Evolutionary conservation across 2,797 vertebrate species (phyloP).

Genomic region (Darevskia nairensis): DNA sequence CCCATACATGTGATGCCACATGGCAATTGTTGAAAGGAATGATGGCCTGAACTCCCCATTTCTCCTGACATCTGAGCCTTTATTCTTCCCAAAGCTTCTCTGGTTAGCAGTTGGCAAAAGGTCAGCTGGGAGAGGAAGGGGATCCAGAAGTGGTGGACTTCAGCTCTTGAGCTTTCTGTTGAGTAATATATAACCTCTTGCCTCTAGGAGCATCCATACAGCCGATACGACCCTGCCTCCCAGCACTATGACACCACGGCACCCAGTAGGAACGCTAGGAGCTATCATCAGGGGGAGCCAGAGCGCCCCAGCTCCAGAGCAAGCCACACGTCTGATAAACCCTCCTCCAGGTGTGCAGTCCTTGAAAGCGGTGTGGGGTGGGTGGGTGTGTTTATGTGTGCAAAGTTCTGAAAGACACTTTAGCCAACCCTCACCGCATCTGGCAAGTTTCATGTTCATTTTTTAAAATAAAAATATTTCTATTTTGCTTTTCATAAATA

Average conservation of each 20-base stretch:
- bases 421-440: too few species aligned
- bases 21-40: too few species aligned
- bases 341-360: constrained; percentile 84
- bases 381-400: too few species aligned
- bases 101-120: neutral
- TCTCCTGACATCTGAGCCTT: neutral
- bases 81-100: neutral
- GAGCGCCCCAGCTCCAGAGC: constrained; percentile 93
- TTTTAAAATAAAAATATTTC: too few species aligned
- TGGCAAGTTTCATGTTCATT: too few species aligned
- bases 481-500: too few species aligned
- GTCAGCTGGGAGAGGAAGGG: neutral
- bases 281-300: constrained; percentile 84
- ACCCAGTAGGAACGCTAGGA: constrained; percentile 79
- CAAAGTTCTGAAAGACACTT: too few species aligned
- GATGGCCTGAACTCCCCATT: too few species aligned
- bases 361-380: neutral
- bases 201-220: constrained; percentile 82
- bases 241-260: constrained; percentile 80
- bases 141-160: neutral
- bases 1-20: too few species aligned
- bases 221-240: constrained; percentile 85
- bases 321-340: constrained; percentile 94
- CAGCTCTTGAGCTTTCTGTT: neutral
- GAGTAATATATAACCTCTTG: neutral